Percentiles rank a stretch among this genome's conserved stretches.
Evolutionary conservation across 2,113 vertebrate genomes (phyloP).

Genomic region (Grallaria varia): DNA sequence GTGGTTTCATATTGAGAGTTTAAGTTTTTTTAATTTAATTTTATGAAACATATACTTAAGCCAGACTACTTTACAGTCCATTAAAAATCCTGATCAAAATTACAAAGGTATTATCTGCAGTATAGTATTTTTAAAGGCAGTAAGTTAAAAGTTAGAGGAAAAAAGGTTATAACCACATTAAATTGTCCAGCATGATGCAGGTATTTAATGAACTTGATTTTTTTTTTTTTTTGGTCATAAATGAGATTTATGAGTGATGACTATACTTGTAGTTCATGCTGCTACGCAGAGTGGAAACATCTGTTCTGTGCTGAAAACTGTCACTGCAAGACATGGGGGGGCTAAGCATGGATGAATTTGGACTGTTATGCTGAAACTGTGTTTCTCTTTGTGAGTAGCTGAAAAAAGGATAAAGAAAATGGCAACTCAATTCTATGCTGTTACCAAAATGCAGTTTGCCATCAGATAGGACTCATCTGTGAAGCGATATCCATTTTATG

Average conservation of each 20-base stretch:
- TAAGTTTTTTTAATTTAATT: not conserved
- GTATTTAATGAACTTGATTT: not conserved
- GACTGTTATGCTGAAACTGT: not conserved
- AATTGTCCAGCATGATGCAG: not conserved
- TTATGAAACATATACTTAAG: not conserved
- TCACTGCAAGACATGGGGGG: not conserved
- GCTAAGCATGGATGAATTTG: not conserved
- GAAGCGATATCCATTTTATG: not conserved
- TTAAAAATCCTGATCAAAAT: not conserved
- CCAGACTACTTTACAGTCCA: not conserved
- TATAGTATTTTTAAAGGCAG: not conserved
- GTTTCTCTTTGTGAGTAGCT: not conserved
- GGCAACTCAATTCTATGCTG: not conserved
- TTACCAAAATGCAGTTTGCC: not conserved
- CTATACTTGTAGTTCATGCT: not conserved
- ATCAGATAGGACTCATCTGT: not conserved
- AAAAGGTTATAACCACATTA: not conserved
- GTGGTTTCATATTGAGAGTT: not conserved
- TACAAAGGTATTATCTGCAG: not conserved
- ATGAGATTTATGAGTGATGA: not conserved
- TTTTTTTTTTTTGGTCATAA: not conserved
- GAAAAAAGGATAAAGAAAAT: not conserved
- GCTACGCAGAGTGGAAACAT: not conserved
- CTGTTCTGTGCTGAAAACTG: not conserved
- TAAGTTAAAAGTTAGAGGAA: not conserved